A percentile compares a stretch with the other conserved stretches of the same genome.
phyloP scores from a whole-genome alignment of 2,888 invertebrate species.

The Pammene aurita region DNA sequence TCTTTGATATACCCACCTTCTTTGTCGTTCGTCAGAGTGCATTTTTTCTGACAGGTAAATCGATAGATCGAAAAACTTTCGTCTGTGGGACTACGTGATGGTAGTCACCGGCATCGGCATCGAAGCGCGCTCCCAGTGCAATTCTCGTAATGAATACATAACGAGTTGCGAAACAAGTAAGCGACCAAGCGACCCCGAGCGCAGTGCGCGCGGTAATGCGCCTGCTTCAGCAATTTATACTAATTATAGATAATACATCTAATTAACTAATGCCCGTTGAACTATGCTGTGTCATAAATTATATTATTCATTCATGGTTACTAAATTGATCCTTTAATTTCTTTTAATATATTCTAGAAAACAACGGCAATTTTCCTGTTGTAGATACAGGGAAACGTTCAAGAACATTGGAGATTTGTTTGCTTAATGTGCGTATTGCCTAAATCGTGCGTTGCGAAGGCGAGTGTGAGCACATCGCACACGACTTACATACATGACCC shows the following conservation, averaged over 20 bases:
- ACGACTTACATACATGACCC: constrained; percentile 27
- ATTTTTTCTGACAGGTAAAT: not conserved
- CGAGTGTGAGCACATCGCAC: constrained; percentile 20
- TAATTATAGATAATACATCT: constrained; percentile 19
- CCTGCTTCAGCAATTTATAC: constrained; percentile 15
- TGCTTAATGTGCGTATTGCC: constrained; percentile 2
- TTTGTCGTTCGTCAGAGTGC: no score
- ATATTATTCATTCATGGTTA: not conserved
- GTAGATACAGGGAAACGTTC: not conserved
- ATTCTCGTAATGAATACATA: constrained; percentile 41
- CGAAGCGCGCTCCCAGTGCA: constrained; percentile 15
- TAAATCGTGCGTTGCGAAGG: constrained; percentile 16
- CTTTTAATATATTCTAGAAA: not conserved
- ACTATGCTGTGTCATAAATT: not conserved
- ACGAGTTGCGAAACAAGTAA: constrained; percentile 35
- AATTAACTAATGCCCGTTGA: constrained; percentile 21
- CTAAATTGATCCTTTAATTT: not conserved
- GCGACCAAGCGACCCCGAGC: constrained; percentile 18
- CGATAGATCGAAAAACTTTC: not conserved
- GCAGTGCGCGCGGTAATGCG: constrained; percentile 15
- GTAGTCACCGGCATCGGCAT: constrained; percentile 7
- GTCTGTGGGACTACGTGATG: not conserved
- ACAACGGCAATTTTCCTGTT: not conserved
- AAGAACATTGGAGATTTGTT: constrained; percentile 1
- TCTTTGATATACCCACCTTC: no score